Conservation (phyloP, 2,888 invertebrate genomes). For the Lymantria dispar region DNA sequence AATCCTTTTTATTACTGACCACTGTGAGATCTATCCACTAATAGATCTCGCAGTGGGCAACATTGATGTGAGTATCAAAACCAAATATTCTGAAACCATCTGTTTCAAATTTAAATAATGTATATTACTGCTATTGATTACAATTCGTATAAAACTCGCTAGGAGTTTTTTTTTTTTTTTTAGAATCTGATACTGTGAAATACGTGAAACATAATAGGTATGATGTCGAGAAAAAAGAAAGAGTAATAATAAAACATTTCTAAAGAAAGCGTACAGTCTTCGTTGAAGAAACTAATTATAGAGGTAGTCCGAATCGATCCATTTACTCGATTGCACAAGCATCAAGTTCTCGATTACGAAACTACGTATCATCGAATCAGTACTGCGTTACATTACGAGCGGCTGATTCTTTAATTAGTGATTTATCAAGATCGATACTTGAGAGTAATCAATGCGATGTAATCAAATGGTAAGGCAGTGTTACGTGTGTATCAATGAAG, state of each 20-base stretch:
- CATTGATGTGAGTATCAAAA: constrained; percentile 1
- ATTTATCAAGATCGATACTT: constrained; percentile 66
- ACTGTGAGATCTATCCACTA: too few relatives aligned
- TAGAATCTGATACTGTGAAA: constrained; percentile 17
- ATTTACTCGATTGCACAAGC: constrained; percentile 70
- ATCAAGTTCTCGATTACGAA: constrained; percentile 65
- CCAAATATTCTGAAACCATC: constrained; percentile 5
- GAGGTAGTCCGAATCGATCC: constrained; percentile 69
- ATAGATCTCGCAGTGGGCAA: neutral
- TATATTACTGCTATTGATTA: constrained; percentile 19
- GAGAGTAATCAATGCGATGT: constrained; percentile 56
- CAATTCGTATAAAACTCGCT: constrained; percentile 13
- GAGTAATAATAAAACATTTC: constrained; percentile 47
- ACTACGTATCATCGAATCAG: constrained; percentile 57
- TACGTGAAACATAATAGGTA: constrained; percentile 41
- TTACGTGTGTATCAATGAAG: constrained; percentile 47
- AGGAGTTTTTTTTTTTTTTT: too few relatives aligned
- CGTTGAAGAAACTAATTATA: constrained; percentile 69
- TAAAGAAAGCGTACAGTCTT: constrained; percentile 56
- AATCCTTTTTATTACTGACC: neutral
- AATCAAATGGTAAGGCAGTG: constrained; percentile 60
- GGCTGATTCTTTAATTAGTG: constrained; percentile 65
- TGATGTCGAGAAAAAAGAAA: constrained; percentile 40
- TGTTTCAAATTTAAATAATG: constrained; percentile 6
- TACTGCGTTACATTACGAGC: constrained; percentile 28